Percentiles rank a stretch among this genome's conserved stretches.
Evolutionary conservation across 2,113 vertebrate species (phyloP).

Genomic region (Anhinga rufa): DNA sequence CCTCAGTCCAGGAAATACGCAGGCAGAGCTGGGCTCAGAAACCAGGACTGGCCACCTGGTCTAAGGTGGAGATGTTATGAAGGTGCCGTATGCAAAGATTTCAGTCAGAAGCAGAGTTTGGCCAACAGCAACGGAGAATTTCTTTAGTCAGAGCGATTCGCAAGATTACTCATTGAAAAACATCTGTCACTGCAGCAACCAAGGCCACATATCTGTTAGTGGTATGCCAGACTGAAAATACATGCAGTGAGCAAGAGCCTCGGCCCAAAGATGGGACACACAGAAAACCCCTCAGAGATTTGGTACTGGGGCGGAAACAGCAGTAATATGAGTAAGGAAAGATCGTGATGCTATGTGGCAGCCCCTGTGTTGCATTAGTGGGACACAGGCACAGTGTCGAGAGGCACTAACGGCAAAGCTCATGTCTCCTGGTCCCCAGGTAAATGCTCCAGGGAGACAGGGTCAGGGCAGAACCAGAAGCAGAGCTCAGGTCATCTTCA

Average conservation of each 20-base stretch:
- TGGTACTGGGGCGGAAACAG: not conserved
- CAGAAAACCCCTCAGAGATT: not conserved
- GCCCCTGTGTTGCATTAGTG: too few relatives aligned
- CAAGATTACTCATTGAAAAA: not conserved
- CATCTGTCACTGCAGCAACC: not conserved
- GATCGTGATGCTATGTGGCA: accelerated
- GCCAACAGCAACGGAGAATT: not conserved
- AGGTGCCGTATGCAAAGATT: not conserved
- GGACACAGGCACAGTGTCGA: not conserved
- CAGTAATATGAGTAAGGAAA: not conserved
- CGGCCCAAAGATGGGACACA: not conserved
- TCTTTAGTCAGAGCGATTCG: not conserved
- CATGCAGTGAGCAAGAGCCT: not conserved
- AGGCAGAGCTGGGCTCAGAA: not conserved
- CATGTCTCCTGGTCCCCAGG: too few relatives aligned
- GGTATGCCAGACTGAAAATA: not conserved
- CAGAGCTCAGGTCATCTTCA: not conserved
- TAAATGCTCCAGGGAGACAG: not conserved
- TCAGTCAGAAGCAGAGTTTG: not conserved
- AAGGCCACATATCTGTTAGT: not conserved
- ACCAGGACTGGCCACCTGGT: not conserved
- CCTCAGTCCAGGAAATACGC: accelerated
- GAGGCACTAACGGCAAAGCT: not conserved
- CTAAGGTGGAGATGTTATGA: accelerated
- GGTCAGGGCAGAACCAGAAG: not conserved